These are phyloP conservation scores for Umimayanthus kanabou DNA, from an alignment of 92 coral and sea anemone species.

Conservation along the genomic window DNA sequence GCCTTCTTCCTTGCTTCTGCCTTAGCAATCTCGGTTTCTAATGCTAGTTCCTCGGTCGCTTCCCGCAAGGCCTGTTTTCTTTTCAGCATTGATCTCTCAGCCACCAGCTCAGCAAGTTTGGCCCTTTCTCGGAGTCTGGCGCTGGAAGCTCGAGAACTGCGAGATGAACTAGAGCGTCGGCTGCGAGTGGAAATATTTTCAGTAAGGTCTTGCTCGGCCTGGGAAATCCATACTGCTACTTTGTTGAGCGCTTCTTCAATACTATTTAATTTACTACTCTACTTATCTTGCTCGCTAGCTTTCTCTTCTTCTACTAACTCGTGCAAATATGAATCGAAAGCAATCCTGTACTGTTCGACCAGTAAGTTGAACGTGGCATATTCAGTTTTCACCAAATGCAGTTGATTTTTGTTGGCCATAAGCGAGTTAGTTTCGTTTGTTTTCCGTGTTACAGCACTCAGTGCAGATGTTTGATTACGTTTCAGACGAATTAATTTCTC, in stretches of 20 bases:
- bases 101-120: conserved; percentile 13
- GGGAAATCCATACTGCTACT: conserved; percentile 17
- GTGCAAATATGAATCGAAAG: neutral
- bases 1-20: conserved; percentile 42
- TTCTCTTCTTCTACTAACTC: conserved; percentile 16
- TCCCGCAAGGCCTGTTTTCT: neutral
- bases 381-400: conserved; percentile 42
- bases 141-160: neutral
- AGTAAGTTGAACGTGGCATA: neutral
- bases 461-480: conserved; percentile 4
- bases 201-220: neutral
- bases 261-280: neutral
- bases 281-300: neutral
- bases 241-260: neutral
- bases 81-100: conserved; percentile 33
- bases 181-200: neutral
- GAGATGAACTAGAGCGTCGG: neutral
- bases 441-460: neutral
- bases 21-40: conserved; percentile 40
- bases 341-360: conserved; percentile 25
- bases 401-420: conserved; percentile 18
- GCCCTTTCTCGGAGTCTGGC: neutral
- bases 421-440: conserved; percentile 20
- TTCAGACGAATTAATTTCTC: conserved; percentile 9
- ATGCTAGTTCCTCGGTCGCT: conserved; percentile 17